Base-by-base conservation (phyloP, 2,113 vertebrate genomes). In the Phyllostomus hastatus region DNA sequence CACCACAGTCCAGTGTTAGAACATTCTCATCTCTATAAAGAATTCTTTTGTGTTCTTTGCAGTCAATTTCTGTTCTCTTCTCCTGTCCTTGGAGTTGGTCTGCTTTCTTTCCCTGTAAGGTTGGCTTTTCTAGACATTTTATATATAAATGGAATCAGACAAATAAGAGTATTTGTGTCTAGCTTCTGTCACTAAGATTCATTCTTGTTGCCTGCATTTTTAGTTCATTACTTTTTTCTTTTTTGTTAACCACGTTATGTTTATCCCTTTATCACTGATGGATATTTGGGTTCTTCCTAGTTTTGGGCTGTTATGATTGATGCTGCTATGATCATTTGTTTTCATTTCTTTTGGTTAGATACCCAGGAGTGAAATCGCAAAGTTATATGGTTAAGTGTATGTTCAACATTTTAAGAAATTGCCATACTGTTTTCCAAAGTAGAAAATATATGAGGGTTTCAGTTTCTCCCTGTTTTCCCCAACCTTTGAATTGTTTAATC, bases 271-370 rank as follows among this genome's bases (percentile, higher is more conserved):
- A 57, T 41, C 66, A 28, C 48, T 78, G 31, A 41, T 85, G 26
- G 7, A 1, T 80, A 73, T 84, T 93, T 83, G 41, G 4, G 33
- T 69, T 85, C 10, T 61, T 90, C 70, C 61, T 48, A 14, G 0
- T 33, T 64, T 88, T 81, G 11, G 54, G 28, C 52, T 43, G 5
- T 83, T 35, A 35, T 26, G 41, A 73, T 75, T 79, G 48, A 69
- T 88, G 69, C 43, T 15, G 4, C 43, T 64, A 7, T 35, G 14
- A 76, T 14, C 4, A 35, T 97, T 70, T 95, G 3, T 72, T 90
- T 96, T 86, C 15, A 38, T 96, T 81, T 75, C 35, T 89, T 14
- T 86, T 78, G 19, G n/a, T 86, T 92, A 78, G 57, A n/a, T 90
- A 82, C 24, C 2, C 20, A 7, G 38, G 67, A 82, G 28, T 57